A percentile compares a stretch with the other conserved stretches of the same genome.
Evolutionary conservation across 2,797 vertebrate genomes (phyloP).

Genomic region (Catamblyrhynchus diadema): DNA sequence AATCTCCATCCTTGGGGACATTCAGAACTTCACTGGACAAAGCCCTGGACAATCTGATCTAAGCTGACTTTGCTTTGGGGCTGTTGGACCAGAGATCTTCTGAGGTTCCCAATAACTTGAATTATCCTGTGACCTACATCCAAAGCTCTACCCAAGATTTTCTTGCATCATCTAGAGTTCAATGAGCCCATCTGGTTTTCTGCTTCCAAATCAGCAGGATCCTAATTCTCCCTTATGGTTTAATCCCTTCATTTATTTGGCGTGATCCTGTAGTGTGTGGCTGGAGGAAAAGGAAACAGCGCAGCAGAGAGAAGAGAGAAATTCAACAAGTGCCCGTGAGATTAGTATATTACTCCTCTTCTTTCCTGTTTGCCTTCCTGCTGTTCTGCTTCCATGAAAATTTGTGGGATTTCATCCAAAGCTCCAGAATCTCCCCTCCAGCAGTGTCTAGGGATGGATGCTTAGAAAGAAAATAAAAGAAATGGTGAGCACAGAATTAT

Average conservation of each 20-base stretch:
- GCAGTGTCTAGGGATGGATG: background rate
- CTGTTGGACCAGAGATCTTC: background rate
- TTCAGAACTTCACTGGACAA: background rate
- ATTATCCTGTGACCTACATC: background rate
- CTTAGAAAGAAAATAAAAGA: slow-evolving; percentile 22
- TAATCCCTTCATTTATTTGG: slow-evolving; percentile 53
- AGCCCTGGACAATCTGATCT: background rate
- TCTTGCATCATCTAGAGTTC: slow-evolving; percentile 10
- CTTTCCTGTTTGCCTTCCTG: slow-evolving; percentile 64
- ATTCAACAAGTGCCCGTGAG: slow-evolving; percentile 1
- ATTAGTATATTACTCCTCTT: slow-evolving; percentile 59
- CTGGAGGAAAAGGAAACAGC: slow-evolving; percentile 17
- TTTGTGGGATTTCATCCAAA: slow-evolving; percentile 45
- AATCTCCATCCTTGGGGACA: background rate
- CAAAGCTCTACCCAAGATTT: background rate
- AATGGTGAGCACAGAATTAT: background rate
- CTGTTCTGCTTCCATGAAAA: slow-evolving; percentile 43
- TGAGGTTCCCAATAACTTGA: background rate
- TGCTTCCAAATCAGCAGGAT: slow-evolving; percentile 4
- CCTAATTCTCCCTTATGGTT: background rate
- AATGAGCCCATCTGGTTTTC: slow-evolving; percentile 7
- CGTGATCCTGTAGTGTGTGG: slow-evolving; percentile 5
- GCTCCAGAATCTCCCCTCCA: slow-evolving; percentile 5
- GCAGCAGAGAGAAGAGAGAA: slow-evolving; percentile 29
- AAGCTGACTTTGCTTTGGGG: background rate